phyloP scores from a whole-genome alignment of 2,888 invertebrate species.

The Diaprepes abbreviatus region DNA sequence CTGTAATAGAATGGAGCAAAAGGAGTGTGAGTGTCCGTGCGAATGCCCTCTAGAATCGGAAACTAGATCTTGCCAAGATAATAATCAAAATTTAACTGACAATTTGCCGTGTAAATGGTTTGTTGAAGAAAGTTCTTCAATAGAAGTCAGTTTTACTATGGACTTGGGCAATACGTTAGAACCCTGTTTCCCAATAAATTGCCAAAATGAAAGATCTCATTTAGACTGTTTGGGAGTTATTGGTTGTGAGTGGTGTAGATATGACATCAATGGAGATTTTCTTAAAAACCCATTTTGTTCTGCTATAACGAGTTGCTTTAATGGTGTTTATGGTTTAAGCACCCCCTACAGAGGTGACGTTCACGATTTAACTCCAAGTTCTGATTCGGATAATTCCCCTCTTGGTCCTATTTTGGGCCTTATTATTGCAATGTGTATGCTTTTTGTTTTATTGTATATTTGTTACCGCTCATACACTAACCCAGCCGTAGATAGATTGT shows the following conservation, averaged over 20 bases:
- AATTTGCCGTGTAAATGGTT: conserved; percentile 62
- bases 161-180: conserved; percentile 64
- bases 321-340: conserved; percentile 85
- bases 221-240: conserved; percentile 78
- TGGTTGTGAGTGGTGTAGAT: conserved; percentile 93
- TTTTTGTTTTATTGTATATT: conserved; percentile 86
- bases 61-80: conserved; percentile 59
- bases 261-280: conserved; percentile 81
- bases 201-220: conserved; percentile 76
- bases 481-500: conserved; percentile 67
- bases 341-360: conserved; percentile 86
- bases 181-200: conserved; percentile 78
- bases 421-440: conserved; percentile 83
- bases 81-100: conserved; percentile 55
- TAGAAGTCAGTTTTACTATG: conserved; percentile 53
- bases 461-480: conserved; percentile 82
- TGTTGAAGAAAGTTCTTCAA: conserved; percentile 53
- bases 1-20: conserved; percentile 94
- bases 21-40: conserved; percentile 95
- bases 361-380: conserved; percentile 65
- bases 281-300: conserved; percentile 84
- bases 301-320: conserved; percentile 85
- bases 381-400: conserved; percentile 75
- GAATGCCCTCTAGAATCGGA: conserved; percentile 77
- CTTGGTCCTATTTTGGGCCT: conserved; percentile 91